Evolutionary conservation across 2,113 vertebrate species (phyloP).

Genomic region (Pachypanchax playfairii): DNA sequence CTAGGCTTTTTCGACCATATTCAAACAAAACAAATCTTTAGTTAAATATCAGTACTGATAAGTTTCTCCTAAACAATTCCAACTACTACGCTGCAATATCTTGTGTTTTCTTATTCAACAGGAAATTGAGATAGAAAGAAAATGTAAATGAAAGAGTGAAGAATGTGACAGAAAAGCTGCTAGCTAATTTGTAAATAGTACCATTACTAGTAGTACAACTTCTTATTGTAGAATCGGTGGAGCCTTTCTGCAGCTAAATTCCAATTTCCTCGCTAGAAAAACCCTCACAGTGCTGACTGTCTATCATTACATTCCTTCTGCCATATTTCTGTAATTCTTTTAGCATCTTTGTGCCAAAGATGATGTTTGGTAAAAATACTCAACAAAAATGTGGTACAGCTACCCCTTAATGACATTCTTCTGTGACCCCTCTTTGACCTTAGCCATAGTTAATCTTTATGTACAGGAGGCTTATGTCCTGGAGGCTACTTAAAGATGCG

Average conservation of each 20-base stretch:
- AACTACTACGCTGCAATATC: background rate
- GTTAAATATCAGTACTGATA: background rate
- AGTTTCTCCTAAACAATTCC: background rate
- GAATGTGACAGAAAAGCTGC: background rate
- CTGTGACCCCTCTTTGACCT: constrained; percentile 20
- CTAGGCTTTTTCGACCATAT: background rate
- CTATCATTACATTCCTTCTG: background rate
- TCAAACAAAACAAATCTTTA: background rate
- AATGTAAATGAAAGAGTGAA: no score
- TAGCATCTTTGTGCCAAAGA: background rate
- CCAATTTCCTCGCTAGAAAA: background rate
- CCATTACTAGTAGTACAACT: no score
- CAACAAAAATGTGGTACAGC: constrained; percentile 3
- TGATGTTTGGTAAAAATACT: background rate
- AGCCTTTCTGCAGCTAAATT: background rate
- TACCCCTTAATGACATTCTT: background rate
- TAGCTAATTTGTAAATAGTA: background rate
- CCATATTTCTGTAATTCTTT: background rate
- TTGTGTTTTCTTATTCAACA: background rate
- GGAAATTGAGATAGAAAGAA: background rate
- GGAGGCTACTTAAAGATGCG: constrained; percentile 14
- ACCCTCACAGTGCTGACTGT: background rate
- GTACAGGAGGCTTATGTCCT: constrained; percentile 11
- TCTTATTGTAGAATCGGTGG: background rate
- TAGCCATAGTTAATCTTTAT: constrained; percentile 5